phyloP scores from a whole-genome alignment of 2,797 vertebrate genomes.

The Pyrocephalus nanus region DNA sequence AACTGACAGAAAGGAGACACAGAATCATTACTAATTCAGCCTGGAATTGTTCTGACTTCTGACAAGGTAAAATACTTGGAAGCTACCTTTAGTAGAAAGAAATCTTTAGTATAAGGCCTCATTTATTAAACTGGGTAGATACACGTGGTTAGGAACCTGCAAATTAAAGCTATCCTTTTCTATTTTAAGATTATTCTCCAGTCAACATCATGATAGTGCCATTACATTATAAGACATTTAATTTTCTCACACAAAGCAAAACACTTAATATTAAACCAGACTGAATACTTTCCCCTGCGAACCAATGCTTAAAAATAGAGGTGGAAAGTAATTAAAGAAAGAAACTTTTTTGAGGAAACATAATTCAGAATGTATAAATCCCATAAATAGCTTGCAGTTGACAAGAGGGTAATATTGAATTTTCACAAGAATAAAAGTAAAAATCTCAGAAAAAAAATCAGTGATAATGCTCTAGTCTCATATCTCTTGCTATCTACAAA shows the following conservation, averaged over 20 bases:
- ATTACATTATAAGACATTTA: neutral
- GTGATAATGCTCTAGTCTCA: neutral
- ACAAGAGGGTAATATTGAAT: neutral
- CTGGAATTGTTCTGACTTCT: neutral
- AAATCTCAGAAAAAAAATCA: neutral
- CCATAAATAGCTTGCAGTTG: neutral
- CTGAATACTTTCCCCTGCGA: neutral
- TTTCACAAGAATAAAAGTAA: neutral
- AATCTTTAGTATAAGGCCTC: neutral
- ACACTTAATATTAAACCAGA: neutral
- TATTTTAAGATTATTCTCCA: neutral
- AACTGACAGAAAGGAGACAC: neutral
- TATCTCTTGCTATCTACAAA: neutral
- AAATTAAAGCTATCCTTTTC: neutral
- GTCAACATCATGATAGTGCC: neutral
- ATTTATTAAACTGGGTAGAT: neutral
- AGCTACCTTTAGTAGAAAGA: neutral
- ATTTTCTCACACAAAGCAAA: neutral
- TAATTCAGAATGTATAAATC: neutral
- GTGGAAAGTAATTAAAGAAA: neutral
- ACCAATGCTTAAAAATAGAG: neutral
- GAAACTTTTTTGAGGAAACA: fast-evolving
- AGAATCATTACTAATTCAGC: neutral
- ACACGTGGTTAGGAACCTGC: neutral
- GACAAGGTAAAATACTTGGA: neutral